Percentiles rank a stretch among this genome's conserved stretches.
Conservation (phyloP, 37 sponge, comb jelly and placozoan genomes). For the Cladorhizidae sp. region DNA sequence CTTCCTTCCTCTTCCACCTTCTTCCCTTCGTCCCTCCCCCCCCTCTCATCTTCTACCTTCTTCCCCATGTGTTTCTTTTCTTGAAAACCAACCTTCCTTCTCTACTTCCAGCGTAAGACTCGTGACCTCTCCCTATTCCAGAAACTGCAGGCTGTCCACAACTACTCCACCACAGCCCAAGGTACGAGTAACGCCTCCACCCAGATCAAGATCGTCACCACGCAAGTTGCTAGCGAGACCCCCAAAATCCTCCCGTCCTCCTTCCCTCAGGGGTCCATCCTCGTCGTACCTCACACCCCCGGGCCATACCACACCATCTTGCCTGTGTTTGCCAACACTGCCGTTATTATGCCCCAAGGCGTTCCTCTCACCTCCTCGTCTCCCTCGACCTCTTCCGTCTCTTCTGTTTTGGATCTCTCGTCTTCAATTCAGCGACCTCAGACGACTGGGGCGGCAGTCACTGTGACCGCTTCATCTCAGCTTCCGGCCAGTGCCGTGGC, state of each 20-base stretch:
- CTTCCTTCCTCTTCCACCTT: too few species aligned
- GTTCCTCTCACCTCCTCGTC: background rate
- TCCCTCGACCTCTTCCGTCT: background rate
- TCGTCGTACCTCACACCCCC: conserved; percentile 32
- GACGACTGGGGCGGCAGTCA: background rate
- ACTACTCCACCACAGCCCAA: background rate
- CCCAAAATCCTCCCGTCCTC: conserved; percentile 1
- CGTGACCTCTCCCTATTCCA: conserved; percentile 23
- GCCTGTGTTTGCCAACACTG: conserved; percentile 48
- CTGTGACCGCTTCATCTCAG: background rate
- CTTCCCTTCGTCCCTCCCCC: too few species aligned
- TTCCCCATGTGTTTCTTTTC: too few species aligned
- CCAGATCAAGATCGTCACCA: background rate
- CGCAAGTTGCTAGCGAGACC: background rate
- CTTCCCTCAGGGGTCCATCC: conserved; percentile 53
- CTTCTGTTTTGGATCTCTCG: background rate
- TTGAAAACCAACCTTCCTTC: background rate
- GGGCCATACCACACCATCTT: conserved; percentile 23
- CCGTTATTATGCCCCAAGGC: conserved; percentile 34
- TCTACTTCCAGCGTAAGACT: conserved; percentile 31
- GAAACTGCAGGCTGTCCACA: conserved; percentile 38
- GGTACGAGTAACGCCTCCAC: background rate
- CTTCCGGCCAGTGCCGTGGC: background rate
- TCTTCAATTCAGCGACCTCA: background rate
- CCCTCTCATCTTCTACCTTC: too few species aligned